phyloP scores from a whole-genome alignment of 2,113 vertebrate species.

The Budorcas taxicolor region DNA sequence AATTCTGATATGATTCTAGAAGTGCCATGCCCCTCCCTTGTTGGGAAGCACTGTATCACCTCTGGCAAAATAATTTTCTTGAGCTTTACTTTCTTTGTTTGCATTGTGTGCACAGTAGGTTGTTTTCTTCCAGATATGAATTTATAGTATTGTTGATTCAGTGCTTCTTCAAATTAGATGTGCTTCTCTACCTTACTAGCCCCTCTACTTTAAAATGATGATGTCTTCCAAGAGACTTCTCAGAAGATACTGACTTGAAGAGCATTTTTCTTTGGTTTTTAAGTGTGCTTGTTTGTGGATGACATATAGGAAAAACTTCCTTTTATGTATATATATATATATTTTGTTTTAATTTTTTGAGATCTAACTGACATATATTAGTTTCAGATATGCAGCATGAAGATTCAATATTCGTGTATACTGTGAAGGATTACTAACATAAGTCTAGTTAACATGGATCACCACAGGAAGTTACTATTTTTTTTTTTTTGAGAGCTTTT shows the following conservation, averaged over 20 bases:
- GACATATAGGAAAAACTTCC: background rate
- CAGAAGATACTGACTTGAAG: background rate
- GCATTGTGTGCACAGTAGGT: background rate
- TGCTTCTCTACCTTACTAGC: background rate
- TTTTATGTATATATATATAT: background rate
- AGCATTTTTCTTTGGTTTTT: background rate
- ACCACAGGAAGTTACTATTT: background rate
- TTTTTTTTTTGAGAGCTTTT: background rate
- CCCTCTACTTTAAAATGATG: background rate
- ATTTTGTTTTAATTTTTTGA: background rate
- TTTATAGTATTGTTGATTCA: background rate
- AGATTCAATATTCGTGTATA: background rate
- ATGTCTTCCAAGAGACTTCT: background rate
- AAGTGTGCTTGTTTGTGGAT: background rate
- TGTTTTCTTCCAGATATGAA: background rate
- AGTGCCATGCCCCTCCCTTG: background rate
- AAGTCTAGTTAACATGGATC: background rate
- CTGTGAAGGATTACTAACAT: background rate
- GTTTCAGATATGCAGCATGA: background rate
- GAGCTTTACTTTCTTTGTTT: conserved; percentile 9
- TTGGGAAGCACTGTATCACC: background rate
- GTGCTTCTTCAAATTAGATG: background rate
- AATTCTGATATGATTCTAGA: background rate
- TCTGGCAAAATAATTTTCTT: background rate
- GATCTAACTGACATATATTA: background rate